Evolutionary conservation across 2,797 vertebrate genomes (phyloP).

Genomic region (Yasuhikotakia modesta): DNA sequence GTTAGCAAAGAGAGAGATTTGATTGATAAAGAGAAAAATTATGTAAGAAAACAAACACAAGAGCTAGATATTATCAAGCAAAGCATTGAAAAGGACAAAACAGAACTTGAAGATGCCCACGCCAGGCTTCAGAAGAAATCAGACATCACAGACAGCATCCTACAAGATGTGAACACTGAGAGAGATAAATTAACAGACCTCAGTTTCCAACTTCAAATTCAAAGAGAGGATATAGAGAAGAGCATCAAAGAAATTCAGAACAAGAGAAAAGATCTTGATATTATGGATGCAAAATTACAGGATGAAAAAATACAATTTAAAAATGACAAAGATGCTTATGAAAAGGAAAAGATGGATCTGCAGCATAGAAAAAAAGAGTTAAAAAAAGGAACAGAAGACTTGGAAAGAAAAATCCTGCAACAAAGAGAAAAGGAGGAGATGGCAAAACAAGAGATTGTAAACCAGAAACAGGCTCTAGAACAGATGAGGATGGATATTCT

Average conservation of each 20-base stretch:
- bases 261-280: conserved; percentile 5
- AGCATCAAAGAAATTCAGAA: conserved; percentile 1
- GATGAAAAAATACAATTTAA: conserved; percentile 9
- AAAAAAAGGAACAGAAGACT: neutral
- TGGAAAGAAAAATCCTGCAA: conserved; percentile 15
- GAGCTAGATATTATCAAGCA: conserved; percentile 1
- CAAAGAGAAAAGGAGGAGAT: conserved; percentile 12
- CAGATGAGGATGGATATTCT: neutral
- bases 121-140: conserved; percentile 23
- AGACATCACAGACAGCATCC: neutral
- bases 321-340: conserved; percentile 24
- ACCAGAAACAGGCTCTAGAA: conserved; percentile 25
- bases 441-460: conserved; percentile 16
- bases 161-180: conserved; percentile 9
- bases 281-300: neutral
- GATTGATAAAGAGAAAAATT: conserved; percentile 7
- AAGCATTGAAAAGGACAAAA: conserved; percentile 6
- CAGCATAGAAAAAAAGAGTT: conserved; percentile 2
- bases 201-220: conserved; percentile 8
- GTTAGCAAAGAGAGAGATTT: conserved; percentile 13
- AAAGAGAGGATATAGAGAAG: conserved; percentile 16
- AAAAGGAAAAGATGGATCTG: conserved; percentile 19
- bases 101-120: neutral
- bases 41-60: conserved; percentile 6
- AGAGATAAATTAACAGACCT: neutral